Evolutionary conservation across 1,140 invertebrate species (phyloP), one percentile per base, ranked within the genome.

Genomic region (Lepidurus couesii): DNA sequence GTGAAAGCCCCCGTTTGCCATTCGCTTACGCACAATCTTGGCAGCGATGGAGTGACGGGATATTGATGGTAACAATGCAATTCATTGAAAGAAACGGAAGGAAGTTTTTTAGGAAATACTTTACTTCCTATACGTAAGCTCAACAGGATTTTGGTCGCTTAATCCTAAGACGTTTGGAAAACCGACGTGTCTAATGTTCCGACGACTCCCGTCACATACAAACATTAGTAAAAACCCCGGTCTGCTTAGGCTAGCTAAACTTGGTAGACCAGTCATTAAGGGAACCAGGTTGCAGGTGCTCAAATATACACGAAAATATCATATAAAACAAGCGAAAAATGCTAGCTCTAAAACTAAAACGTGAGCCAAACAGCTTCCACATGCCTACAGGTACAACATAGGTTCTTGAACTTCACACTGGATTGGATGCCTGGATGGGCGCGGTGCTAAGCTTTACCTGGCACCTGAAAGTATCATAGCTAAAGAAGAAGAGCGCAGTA

Each of bases 321-420:
- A 3, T 34, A 34, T 34, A 34, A 34, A 34, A 34, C 34, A 34
- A 34, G 34, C 34, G 34, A 34, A 34, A 34, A 65, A 65, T 65
- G 53, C 53, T 65, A 21, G 7, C n/a, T 65, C 34, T 2, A 34
- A 21, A 65, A 65, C 53, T 65, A 34, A 34, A 34, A 34, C n/a
- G 13, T 7, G 21, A 65, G 21, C 53, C 21, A 13, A 0, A 21
- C 53, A 65, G 53, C 53, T 65, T 65, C 53, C 53, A 65, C 16
- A 65, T 7, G 53, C 53, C 21, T 7, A 21, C 13, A 65, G 53
- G 53, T 65, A 65, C 16, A 13, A 16, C 53, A 65, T 65, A 65
- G 53, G 53, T 65, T 65, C 53, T 65, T 65, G 53, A 65, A 65
- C 53, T 65, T 65, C 53, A 65, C 53, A 65, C 53, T 65, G 53